Percentiles rank a stretch among this genome's conserved stretches.
Conservation (phyloP, 1,140 invertebrate genomes). For the Gyrodactylus salaris region DNA sequence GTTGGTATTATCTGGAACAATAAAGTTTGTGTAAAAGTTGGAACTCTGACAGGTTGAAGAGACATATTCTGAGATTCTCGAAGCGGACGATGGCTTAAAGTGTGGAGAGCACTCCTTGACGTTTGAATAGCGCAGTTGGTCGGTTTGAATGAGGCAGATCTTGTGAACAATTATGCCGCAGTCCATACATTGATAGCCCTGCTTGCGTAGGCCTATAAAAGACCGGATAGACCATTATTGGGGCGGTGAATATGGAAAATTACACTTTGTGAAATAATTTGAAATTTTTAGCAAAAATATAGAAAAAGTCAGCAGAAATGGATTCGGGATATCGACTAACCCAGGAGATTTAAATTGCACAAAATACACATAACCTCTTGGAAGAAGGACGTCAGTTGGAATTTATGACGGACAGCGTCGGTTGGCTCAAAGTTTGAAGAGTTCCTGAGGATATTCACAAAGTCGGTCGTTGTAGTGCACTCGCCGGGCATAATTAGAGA, state of each 20-base stretch:
- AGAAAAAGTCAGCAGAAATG: no score
- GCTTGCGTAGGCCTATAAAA: not conserved
- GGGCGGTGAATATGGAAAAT: no score
- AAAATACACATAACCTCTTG: not conserved
- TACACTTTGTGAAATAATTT: no score
- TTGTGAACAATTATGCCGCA: not conserved
- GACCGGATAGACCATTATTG: no score
- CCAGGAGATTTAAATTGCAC: not conserved
- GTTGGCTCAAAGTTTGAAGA: not conserved
- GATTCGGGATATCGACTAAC: no score
- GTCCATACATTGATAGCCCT: not conserved
- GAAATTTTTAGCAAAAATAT: no score
- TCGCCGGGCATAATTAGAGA: not conserved
- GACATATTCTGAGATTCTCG: not conserved
- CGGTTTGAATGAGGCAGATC: not conserved
- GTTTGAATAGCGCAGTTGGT: not conserved
- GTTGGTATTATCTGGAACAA: not conserved
- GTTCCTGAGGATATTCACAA: not conserved
- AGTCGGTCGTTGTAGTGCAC: not conserved
- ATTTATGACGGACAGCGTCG: not conserved
- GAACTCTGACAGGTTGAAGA: no score
- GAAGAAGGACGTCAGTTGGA: not conserved
- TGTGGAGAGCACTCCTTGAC: not conserved
- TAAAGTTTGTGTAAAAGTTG: not conserved
- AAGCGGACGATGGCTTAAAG: not conserved